Percentiles rank a stretch among this genome's conserved stretches.
Conservation (phyloP, 2,113 vertebrate species). For the Pteropus alecto region DNA sequence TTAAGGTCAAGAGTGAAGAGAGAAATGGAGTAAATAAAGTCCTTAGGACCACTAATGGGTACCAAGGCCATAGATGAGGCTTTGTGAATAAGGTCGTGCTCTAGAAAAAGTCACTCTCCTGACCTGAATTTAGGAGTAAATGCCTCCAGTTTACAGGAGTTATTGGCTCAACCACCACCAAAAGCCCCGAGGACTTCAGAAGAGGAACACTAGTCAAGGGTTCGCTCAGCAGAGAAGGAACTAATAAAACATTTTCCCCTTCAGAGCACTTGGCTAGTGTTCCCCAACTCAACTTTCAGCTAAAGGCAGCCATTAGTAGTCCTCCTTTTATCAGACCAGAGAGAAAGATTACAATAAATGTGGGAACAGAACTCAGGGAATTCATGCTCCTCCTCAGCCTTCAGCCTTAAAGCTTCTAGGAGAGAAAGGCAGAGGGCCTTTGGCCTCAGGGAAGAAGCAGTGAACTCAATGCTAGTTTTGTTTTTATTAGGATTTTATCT, state of each 20-base stretch:
- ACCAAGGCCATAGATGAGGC: not conserved
- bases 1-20: not conserved
- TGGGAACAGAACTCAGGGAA: conserved; percentile 50
- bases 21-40: not conserved
- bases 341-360: conserved; percentile 36
- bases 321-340: conserved; percentile 3
- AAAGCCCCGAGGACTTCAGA: not conserved
- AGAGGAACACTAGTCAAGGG: not conserved
- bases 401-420: not conserved
- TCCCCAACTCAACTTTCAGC: conserved; percentile 8
- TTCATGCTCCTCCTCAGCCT: not conserved
- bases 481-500: conserved; percentile 3
- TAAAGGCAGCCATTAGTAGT: not conserved
- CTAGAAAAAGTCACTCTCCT: not conserved
- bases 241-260: conserved; percentile 10
- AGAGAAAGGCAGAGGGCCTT: not conserved
- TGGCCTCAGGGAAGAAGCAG: not conserved
- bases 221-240: not conserved
- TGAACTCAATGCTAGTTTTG: not conserved
- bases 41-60: not conserved
- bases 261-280: not conserved
- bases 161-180: not conserved
- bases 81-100: not conserved
- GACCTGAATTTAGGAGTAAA: not conserved
- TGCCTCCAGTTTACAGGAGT: not conserved